Evolutionary conservation across 2,113 vertebrate species (phyloP).

Genomic region (Microcebus jonahi): DNA sequence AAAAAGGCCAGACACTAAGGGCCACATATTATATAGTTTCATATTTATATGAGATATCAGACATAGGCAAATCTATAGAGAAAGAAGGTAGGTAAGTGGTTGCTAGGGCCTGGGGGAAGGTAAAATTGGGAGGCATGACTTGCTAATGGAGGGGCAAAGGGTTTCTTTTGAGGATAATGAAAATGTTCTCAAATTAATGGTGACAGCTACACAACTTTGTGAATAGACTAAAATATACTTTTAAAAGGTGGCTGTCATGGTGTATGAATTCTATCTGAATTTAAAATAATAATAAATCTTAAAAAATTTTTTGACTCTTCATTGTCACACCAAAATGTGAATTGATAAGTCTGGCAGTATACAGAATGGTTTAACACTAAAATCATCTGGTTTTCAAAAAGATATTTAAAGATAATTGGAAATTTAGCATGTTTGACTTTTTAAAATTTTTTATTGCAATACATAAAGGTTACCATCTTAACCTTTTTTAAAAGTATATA

Average conservation of each 20-base stretch:
- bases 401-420: not conserved
- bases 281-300: not conserved
- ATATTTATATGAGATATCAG: not conserved
- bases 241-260: not conserved
- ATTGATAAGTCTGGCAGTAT: not conserved
- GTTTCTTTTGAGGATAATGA: not conserved
- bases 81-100: not conserved
- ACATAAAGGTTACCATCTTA: not conserved
- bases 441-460: not conserved
- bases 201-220: not conserved
- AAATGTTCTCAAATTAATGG: not conserved
- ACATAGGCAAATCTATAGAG: not conserved
- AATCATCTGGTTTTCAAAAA: not conserved
- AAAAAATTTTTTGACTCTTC: not conserved
- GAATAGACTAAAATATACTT: not conserved
- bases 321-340: not conserved
- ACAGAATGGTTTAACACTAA: not conserved
- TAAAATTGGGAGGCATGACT: not conserved
- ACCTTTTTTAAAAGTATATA: not conserved
- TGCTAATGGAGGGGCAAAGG: not conserved
- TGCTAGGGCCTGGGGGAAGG: not conserved
- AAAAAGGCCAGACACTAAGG: not conserved
- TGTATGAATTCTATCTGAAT: not conserved
- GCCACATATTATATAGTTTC: not conserved
- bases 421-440: not conserved